Conservation (phyloP, 2,888 invertebrate species). For the Suillia variegata region DNA sequence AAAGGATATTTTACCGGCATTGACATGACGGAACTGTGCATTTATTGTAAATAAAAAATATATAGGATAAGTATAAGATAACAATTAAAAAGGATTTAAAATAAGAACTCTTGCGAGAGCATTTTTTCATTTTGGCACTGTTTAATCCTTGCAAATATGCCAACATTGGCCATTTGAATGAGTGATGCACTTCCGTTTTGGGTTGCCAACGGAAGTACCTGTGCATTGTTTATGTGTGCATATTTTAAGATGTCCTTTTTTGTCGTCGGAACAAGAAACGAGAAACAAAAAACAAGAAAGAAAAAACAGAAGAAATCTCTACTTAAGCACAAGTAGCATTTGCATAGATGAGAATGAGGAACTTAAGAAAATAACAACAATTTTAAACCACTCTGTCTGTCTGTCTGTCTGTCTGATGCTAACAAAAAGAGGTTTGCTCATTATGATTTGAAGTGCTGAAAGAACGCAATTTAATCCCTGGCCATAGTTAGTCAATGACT, state of each 20-base stretch:
- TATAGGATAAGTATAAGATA: constrained; percentile 25
- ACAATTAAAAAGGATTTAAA: constrained; percentile 32
- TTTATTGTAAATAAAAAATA: background rate
- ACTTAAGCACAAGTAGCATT: constrained; percentile 24
- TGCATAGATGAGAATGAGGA: constrained; percentile 6
- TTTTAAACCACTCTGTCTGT: too few relatives aligned
- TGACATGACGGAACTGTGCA: too few relatives aligned
- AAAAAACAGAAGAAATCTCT: too few relatives aligned
- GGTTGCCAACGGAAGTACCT: constrained; percentile 4
- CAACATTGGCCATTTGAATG: background rate
- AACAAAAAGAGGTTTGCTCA: too few relatives aligned
- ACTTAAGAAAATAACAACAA: too few relatives aligned
- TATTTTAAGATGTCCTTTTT: constrained; percentile 2
- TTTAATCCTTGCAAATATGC: background rate
- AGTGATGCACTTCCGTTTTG: constrained; percentile 3
- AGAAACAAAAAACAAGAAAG: too few relatives aligned
- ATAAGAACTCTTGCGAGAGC: constrained; percentile 18
- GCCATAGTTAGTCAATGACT: too few relatives aligned
- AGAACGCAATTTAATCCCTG: too few relatives aligned
- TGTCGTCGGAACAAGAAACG: too few relatives aligned
- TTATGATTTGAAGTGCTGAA: too few relatives aligned
- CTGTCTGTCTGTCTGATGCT: constrained; percentile 4
- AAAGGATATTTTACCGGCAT: constrained; percentile 10
- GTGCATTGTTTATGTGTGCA: background rate
- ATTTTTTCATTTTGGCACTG: constrained; percentile 22